Evolutionary conservation across 2,797 vertebrate genomes (phyloP).

Genomic region (Rhyacichthys aspro): DNA sequence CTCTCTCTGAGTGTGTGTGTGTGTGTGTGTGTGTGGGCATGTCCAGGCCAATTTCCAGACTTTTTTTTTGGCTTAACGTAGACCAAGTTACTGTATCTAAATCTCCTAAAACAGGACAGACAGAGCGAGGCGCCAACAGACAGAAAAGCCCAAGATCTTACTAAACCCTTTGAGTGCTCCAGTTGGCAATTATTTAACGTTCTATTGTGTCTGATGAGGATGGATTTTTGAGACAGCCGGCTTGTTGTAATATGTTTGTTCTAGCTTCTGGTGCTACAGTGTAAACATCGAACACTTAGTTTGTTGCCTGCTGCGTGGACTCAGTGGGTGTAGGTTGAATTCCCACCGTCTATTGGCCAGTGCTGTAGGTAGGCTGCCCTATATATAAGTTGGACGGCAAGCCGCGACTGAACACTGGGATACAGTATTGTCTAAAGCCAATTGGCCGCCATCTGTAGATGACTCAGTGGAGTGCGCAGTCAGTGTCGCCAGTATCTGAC

Average conservation of each 20-base stretch:
- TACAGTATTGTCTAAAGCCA: constrained; percentile 62
- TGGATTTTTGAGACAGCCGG: constrained; percentile 53
- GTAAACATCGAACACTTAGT: constrained; percentile 48
- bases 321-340: constrained; percentile 33
- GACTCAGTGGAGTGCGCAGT: constrained; percentile 65
- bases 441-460: constrained; percentile 72
- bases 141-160: constrained; percentile 43
- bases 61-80: constrained; percentile 44
- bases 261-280: constrained; percentile 42
- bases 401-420: constrained; percentile 35
- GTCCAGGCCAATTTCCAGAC: constrained; percentile 51
- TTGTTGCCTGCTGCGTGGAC: constrained; percentile 35
- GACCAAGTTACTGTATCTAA: constrained; percentile 42
- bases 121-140: constrained; percentile 26
- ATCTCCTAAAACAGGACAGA: constrained; percentile 43
- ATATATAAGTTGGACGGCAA: constrained; percentile 64
- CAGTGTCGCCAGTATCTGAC: constrained; percentile 65
- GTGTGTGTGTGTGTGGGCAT: constrained; percentile 50
- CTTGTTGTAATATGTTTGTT: constrained; percentile 63
- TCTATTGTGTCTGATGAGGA: constrained; percentile 46
- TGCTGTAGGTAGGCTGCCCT: constrained; percentile 57
- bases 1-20: constrained; percentile 13
- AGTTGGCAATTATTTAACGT: constrained; percentile 48
- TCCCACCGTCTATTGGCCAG: constrained; percentile 53
- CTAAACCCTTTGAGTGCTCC: constrained; percentile 34